Conservation (phyloP, 1,140 invertebrate genomes). For the Penaeus indicus region DNA sequence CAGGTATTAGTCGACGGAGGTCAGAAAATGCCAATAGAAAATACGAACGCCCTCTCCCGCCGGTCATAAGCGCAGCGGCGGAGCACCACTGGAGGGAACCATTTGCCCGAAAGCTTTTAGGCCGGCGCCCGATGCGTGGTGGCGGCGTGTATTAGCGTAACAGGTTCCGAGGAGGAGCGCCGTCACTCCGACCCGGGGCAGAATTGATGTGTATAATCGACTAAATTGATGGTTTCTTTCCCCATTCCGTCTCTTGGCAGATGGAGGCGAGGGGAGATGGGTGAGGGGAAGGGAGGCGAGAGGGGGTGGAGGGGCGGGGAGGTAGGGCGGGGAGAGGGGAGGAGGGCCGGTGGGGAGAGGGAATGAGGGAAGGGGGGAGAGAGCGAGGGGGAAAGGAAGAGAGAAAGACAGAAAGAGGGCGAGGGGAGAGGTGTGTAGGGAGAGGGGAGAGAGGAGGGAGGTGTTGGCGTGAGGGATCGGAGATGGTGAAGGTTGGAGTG, state of each 20-base stretch:
- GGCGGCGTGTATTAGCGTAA: too few relatives aligned
- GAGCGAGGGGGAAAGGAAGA: neutral
- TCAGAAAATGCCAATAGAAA: too few relatives aligned
- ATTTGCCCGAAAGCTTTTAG: too few relatives aligned
- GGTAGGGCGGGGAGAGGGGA: neutral
- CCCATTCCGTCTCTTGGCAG: constrained; percentile 41
- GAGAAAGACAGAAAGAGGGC: constrained; percentile 3
- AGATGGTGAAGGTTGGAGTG: neutral
- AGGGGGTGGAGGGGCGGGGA: neutral
- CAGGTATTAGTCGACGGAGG: too few relatives aligned
- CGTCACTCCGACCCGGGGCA: neutral
- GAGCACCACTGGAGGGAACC: too few relatives aligned
- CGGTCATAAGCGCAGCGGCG: neutral
- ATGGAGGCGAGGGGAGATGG: constrained; percentile 43
- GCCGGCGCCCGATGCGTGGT: too few relatives aligned
- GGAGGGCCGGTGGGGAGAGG: neutral
- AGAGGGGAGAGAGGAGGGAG: neutral
- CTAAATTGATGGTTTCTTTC: constrained; percentile 50
- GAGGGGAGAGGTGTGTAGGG: neutral
- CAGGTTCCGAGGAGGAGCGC: neutral
- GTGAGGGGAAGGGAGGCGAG: neutral
- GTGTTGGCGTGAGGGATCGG: constrained; percentile 2
- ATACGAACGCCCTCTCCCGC: neutral
- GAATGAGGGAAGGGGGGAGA: neutral
- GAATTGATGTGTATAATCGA: constrained; percentile 39